Evolutionary conservation across 2,888 invertebrate genomes (phyloP).

Genomic region (Agrotis puta): DNA sequence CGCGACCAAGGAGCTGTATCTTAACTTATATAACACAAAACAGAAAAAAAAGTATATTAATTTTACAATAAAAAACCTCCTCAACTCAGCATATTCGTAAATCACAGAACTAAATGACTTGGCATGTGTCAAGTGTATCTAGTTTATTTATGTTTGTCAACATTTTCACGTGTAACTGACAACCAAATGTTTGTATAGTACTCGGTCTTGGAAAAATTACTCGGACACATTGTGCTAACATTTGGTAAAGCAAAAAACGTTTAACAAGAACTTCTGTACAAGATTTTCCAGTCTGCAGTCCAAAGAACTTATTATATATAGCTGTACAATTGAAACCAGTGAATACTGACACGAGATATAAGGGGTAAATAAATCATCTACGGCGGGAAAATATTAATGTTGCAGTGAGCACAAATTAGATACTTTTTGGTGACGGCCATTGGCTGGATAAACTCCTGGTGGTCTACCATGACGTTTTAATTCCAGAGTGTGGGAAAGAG

Average conservation of each 20-base stretch:
- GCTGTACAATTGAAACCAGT: no score
- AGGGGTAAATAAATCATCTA: no score
- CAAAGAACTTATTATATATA: no score
- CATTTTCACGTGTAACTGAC: not conserved
- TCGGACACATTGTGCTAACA: not conserved
- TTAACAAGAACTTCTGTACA: not conserved
- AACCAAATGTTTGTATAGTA: not conserved
- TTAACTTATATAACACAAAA: not conserved
- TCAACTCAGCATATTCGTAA: not conserved
- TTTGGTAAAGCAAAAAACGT: not conserved
- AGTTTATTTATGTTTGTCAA: not conserved
- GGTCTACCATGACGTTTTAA: no score
- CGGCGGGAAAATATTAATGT: no score
- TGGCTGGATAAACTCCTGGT: no score
- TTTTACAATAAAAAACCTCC: no score
- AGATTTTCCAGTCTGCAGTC: no score
- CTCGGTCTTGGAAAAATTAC: not conserved
- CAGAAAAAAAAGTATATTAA: not conserved
- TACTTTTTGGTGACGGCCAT: no score
- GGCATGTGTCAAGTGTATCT: not conserved
- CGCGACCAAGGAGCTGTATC: not conserved
- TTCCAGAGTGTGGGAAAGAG: no score
- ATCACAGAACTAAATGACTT: not conserved
- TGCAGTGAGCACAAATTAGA: no score
- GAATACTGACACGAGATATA: no score